Evolutionary conservation across 2,888 invertebrate species (phyloP).

Genomic region (Sicus ferrugineus): DNA sequence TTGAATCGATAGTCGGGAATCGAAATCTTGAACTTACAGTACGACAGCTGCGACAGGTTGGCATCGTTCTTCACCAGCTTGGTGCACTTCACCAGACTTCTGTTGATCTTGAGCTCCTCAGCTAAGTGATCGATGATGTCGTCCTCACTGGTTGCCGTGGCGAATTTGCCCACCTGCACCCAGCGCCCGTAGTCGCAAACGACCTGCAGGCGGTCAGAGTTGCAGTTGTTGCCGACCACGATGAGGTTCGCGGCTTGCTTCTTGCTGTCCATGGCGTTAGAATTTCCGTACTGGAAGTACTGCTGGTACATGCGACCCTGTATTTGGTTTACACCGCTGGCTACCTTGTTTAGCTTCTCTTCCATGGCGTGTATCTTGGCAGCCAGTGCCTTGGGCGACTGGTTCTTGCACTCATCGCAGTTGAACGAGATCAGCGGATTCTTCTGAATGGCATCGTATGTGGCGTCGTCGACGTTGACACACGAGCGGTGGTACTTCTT

Average conservation of each 20-base stretch:
- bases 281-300: conserved; percentile 58
- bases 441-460: conserved; percentile 58
- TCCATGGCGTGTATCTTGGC: conserved; percentile 56
- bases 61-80: conserved; percentile 60
- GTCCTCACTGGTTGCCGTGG: conserved; percentile 58
- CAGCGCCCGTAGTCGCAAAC: conserved; percentile 59
- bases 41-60: conserved; percentile 57
- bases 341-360: conserved; percentile 59
- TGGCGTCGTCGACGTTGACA: conserved; percentile 56
- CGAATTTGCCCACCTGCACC: conserved; percentile 60
- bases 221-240: conserved; percentile 59
- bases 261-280: conserved; percentile 53
- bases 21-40: conserved; percentile 60
- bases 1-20: conserved; percentile 61
- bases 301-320: conserved; percentile 61
- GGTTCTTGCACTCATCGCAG: conserved; percentile 58
- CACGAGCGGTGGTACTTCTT: conserved; percentile 58
- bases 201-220: conserved; percentile 60
- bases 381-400: conserved; percentile 55
- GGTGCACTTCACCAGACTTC: conserved; percentile 58
- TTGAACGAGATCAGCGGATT: conserved; percentile 58
- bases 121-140: conserved; percentile 58
- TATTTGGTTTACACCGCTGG: conserved; percentile 58
- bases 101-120: conserved; percentile 58
- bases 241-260: conserved; percentile 58